Evolutionary conservation across 2,888 invertebrate genomes (phyloP).

Genomic region (Ormyrus pomaceus): DNA sequence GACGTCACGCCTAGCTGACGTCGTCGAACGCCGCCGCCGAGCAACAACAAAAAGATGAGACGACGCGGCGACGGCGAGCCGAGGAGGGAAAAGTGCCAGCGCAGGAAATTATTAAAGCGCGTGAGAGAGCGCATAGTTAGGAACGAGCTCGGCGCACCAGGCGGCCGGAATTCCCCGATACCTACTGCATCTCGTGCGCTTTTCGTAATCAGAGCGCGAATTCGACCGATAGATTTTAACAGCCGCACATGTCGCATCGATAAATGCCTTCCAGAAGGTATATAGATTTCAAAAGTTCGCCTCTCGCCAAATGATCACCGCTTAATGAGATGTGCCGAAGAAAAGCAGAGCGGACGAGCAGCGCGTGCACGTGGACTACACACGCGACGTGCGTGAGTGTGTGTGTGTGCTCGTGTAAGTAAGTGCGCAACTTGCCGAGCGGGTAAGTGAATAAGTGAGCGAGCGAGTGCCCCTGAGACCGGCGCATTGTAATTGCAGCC

Average conservation of each 20-base stretch:
- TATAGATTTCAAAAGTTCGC: too few species aligned
- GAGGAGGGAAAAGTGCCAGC: constrained; percentile 52
- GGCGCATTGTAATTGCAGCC: constrained; percentile 67
- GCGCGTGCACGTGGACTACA: not conserved
- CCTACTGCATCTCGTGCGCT: constrained; percentile 26
- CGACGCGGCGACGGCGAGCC: constrained; percentile 29
- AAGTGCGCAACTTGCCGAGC: constrained; percentile 49
- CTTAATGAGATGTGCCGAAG: constrained; percentile 9
- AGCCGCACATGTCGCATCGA: too few species aligned
- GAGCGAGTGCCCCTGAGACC: constrained; percentile 56
- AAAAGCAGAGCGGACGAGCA: not conserved
- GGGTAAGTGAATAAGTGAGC: constrained; percentile 53
- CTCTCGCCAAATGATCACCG: not conserved
- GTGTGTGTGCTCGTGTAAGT: constrained; percentile 9
- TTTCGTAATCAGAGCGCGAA: not conserved
- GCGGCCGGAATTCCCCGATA: constrained; percentile 43
- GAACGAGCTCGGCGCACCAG: constrained; percentile 17
- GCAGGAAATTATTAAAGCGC: constrained; percentile 58
- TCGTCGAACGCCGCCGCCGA: constrained; percentile 43
- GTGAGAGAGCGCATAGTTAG: constrained; percentile 47
- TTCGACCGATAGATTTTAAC: not conserved
- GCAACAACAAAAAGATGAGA: constrained; percentile 45
- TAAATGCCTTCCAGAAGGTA: too few species aligned
- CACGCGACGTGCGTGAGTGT: not conserved
- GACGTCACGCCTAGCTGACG: constrained; percentile 61